These are phyloP conservation scores for Hemiscyllium ocellatum DNA, from an alignment of 2,113 vertebrate genomes.

Conservation along the genomic window DNA sequence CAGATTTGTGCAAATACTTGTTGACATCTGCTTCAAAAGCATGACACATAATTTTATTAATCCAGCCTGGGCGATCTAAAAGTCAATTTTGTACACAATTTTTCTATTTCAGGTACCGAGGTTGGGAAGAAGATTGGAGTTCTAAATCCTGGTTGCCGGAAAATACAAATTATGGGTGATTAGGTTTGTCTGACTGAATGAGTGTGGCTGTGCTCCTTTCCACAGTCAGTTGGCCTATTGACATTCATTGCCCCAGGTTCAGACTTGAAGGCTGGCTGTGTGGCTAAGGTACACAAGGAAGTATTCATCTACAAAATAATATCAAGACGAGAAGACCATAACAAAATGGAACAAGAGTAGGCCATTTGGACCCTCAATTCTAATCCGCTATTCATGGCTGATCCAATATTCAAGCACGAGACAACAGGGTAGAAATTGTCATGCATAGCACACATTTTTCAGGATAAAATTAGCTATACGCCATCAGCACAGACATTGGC, in stretches of 20 bases:
- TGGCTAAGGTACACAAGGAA: background rate
- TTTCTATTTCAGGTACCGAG: background rate
- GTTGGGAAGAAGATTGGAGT: background rate
- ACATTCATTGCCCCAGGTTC: background rate
- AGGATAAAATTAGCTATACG: background rate
- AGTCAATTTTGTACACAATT: background rate
- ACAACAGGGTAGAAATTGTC: background rate
- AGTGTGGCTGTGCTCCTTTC: background rate
- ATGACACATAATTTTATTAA: no score
- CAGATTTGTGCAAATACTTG: background rate
- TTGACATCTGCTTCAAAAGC: background rate
- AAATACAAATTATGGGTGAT: background rate
- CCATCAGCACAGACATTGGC: background rate
- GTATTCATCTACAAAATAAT: background rate
- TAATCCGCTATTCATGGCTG: no score
- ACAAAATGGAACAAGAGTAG: no score
- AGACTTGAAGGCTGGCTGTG: background rate
- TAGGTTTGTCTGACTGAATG: background rate
- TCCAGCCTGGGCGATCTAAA: background rate
- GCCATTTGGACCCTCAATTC: no score
- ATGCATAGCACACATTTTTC: background rate
- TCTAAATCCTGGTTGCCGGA: background rate
- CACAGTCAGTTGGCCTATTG: background rate
- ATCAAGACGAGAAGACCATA: no score
- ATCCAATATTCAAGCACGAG: background rate